phyloP scores from a whole-genome alignment of 2,888 invertebrate genomes.

The Rhogogaster chlorosoma region DNA sequence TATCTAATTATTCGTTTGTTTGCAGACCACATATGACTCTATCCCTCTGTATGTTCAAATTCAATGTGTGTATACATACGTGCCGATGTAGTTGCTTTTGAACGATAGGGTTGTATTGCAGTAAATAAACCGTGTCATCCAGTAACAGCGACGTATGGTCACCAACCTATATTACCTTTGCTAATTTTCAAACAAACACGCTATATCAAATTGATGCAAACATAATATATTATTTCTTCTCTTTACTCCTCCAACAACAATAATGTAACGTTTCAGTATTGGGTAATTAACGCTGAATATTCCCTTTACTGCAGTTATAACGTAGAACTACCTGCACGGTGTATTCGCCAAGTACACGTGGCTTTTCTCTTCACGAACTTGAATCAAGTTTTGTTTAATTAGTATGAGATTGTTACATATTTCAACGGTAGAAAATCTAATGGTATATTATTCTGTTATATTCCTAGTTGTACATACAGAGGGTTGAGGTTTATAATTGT shows the following conservation, averaged over 20 bases:
- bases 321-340: neutral
- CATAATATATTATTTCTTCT: neutral
- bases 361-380: constrained; percentile 4
- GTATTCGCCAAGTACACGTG: neutral
- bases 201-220: neutral
- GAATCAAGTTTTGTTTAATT: constrained; percentile 3
- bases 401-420: neutral
- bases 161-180: neutral
- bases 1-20: constrained; percentile 4
- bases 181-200: neutral
- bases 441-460: constrained; percentile 5
- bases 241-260: neutral
- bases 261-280: neutral
- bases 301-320: neutral
- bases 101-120: neutral
- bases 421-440: neutral
- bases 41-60: neutral
- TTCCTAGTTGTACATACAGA: neutral
- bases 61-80: neutral
- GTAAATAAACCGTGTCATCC: constrained; percentile 14
- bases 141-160: neutral
- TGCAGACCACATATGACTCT: neutral
- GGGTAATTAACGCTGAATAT: neutral
- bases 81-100: neutral
- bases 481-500: constrained; percentile 3